Evolutionary conservation across 2,797 vertebrate species (phyloP).

Genomic region (Xyrichtys novacula): DNA sequence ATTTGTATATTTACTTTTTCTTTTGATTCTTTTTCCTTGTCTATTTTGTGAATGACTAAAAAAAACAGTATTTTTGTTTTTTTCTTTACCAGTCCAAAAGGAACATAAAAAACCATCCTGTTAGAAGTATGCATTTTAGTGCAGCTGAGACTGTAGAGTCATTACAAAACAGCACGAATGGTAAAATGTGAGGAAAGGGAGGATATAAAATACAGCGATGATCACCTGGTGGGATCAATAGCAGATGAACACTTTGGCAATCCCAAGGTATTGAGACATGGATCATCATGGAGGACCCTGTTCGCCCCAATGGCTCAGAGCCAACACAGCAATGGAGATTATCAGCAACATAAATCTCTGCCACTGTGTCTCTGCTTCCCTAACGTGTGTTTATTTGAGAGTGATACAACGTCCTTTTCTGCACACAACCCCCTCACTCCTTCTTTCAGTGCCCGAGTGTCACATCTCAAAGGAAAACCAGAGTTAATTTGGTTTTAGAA

Average conservation of each 20-base stretch:
- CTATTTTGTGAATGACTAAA: constrained; percentile 62
- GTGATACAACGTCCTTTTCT: not conserved
- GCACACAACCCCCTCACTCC: not conserved
- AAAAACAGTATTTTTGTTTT: constrained; percentile 37
- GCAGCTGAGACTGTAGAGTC: not conserved
- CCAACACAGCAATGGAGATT: constrained; percentile 51
- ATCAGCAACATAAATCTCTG: constrained; percentile 44
- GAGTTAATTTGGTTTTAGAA: not conserved
- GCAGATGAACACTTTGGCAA: constrained; percentile 9
- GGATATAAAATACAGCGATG: not conserved
- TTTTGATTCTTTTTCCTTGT: constrained; percentile 41
- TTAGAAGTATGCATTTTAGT: constrained; percentile 6
- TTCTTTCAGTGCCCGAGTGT: not conserved
- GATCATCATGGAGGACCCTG: constrained; percentile 27
- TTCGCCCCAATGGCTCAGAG: constrained; percentile 32
- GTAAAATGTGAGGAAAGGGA: not conserved
- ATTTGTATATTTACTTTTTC: constrained; percentile 39
- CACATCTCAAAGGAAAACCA: not conserved
- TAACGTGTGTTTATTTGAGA: constrained; percentile 16
- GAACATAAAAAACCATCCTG: constrained; percentile 3
- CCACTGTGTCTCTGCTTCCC: constrained; percentile 31
- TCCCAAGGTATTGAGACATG: constrained; percentile 10
- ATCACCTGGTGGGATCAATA: constrained; percentile 5
- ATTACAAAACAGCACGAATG: not conserved
- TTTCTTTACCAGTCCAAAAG: constrained; percentile 29